These are phyloP conservation scores for Pycnonotus jocosus DNA, from an alignment of 2,113 vertebrate genomes.

Conservation along the genomic window DNA sequence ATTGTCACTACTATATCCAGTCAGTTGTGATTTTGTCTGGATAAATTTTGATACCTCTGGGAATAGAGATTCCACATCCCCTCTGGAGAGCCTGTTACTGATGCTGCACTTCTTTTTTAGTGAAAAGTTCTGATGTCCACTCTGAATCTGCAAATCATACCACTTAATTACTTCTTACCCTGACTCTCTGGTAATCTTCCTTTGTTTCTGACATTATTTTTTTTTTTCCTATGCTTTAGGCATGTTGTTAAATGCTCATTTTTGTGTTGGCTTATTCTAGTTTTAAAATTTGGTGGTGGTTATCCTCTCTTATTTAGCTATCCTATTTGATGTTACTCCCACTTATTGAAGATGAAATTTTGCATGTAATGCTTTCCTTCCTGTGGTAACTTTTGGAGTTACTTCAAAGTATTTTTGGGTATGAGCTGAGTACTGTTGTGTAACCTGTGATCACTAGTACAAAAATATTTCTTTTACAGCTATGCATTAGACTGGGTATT, in stretches of 20 bases:
- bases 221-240: neutral
- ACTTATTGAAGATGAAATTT: neutral
- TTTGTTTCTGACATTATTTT: neutral
- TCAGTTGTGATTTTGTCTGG: neutral
- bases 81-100: neutral
- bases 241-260: neutral
- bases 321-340: neutral
- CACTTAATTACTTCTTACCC: neutral
- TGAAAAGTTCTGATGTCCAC: neutral
- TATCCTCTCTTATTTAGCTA: neutral
- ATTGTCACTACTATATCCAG: neutral
- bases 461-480: neutral
- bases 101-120: neutral
- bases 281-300: neutral
- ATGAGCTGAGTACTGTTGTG: neutral
- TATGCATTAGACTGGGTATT: neutral
- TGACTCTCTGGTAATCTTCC: neutral
- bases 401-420: neutral
- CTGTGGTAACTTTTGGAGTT: neutral
- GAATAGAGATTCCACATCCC: neutral
- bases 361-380: neutral
- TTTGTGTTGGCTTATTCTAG: neutral
- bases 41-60: neutral
- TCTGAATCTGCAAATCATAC: neutral
- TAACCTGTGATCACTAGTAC: neutral